Percentiles rank a stretch among this genome's conserved stretches.
Evolutionary conservation across 2,888 invertebrate genomes (phyloP).

Genomic region (Brenthis daphne): DNA sequence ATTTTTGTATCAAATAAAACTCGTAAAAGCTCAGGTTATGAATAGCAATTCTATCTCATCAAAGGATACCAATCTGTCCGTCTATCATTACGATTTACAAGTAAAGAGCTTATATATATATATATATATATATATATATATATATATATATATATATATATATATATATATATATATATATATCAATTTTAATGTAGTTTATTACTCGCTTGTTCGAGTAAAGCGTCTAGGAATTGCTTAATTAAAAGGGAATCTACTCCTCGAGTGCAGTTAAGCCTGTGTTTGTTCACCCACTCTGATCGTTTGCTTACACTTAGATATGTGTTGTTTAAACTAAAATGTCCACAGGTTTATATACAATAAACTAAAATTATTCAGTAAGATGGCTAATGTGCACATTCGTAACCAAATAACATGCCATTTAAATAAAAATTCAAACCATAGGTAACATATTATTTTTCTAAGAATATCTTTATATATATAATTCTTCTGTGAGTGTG

Average conservation of each 20-base stretch:
- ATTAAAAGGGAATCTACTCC: conserved; percentile 72
- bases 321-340: conserved; percentile 17
- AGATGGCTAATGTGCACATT: background rate
- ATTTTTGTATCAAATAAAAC: no score
- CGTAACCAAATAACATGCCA: background rate
- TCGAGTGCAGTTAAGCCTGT: conserved; percentile 65
- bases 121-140: conserved; percentile 1
- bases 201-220: conserved; percentile 39
- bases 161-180: background rate
- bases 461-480: no score
- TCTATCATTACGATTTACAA: background rate
- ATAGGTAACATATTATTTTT: no score
- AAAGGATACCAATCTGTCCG: background rate
- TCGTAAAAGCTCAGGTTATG: no score
- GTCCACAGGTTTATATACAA: background rate
- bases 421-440: background rate
- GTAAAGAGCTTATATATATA: conserved; percentile 17
- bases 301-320: conserved; percentile 31
- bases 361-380: background rate
- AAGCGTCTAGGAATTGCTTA: conserved; percentile 64
- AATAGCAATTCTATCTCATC: no score
- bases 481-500: no score
- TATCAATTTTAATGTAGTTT: conserved; percentile 30
- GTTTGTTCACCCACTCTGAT: conserved; percentile 64
- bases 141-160: conserved; percentile 12